Percentiles rank a stretch among this genome's conserved stretches.
Conservation (phyloP, 1,140 invertebrate genomes). For the Aphelenchoides fujianensis region DNA sequence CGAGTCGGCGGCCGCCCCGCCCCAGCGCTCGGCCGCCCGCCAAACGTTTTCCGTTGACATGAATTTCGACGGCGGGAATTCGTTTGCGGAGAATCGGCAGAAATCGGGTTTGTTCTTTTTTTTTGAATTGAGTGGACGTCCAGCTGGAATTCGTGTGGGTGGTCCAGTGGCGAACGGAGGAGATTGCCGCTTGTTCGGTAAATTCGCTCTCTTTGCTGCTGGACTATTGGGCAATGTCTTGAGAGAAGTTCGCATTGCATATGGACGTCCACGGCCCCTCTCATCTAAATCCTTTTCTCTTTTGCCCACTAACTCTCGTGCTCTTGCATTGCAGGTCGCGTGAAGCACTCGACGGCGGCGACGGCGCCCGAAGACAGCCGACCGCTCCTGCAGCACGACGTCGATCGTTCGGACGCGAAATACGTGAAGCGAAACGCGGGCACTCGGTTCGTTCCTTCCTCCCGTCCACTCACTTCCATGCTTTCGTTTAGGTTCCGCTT, state of each 20-base stretch:
- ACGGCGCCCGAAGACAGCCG: conserved; percentile 15
- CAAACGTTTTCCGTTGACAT: conserved; percentile 17
- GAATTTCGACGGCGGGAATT: conserved; percentile 4
- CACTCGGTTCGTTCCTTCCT: not conserved
- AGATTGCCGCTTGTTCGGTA: no score
- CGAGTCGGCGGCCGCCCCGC: conserved; percentile 5
- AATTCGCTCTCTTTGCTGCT: no score
- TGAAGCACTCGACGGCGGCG: conserved; percentile 29
- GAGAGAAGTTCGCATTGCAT: no score
- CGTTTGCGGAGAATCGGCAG: conserved; percentile 3
- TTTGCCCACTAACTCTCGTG: no score
- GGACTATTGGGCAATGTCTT: no score
- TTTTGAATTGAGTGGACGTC: conserved; percentile 5
- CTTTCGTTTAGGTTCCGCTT: conserved; percentile 29
- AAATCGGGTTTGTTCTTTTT: not conserved
- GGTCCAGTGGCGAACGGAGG: no score
- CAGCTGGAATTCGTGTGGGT: no score
- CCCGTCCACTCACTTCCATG: conserved; percentile 11
- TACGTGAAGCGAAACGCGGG: conserved; percentile 18
- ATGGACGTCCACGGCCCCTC: no score
- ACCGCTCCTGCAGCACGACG: conserved; percentile 20
- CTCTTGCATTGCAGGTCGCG: no score
- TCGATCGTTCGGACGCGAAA: conserved; percentile 25
- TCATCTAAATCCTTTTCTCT: no score
- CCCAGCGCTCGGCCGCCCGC: not conserved